Base-by-base conservation (phyloP, 2,113 vertebrate genomes). In the Oryzias curvinotus region DNA sequence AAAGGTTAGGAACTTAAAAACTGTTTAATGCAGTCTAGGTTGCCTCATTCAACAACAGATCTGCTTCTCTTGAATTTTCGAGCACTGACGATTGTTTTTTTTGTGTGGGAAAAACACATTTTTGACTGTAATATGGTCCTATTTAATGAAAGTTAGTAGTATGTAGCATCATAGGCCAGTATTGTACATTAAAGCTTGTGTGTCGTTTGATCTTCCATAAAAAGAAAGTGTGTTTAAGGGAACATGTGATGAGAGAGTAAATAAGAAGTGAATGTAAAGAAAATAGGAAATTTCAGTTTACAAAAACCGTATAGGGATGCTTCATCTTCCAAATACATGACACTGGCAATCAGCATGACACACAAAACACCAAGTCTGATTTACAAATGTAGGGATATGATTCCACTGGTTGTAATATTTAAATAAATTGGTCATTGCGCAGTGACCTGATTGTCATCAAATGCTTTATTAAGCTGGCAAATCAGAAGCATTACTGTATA, bases 1-100 rank as follows among this genome's bases (percentile, higher is more conserved):
- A 89, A 89, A 86, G 86, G 87, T 90, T 87, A 82, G 81, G 81
- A 81, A 78, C 72, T 73, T 45, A 23, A 58, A 81, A 75, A 77
- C 60, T 64, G 72, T 63, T 87, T 77, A 80, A 80, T 75, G 81
- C 84, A 75, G 75, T 58, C 73, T 77, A 54, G 45, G 69, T 45
- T 62, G 79, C 62, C 43, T 46, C 58, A 60, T 10, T 62, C 19
- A 63, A 58, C 72, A 57, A 15, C 14, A 23, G 49, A 26, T 49
- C 18, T 52, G 43, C 42, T 62, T 50, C 53, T 26, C 12, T 43
- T 65, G 46, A 47, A 67, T 68, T 73, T 75, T 57, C 48, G 21
- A 61, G 44, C 21, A 23, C 36, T 30, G 18, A 57, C 44, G 42
- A 25, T 19, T 44, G 59, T 73, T 64, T n/a, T 43, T 61, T 19